A percentile compares a stretch with the other conserved stretches of the same genome.
Evolutionary conservation across 1,140 invertebrate genomes (phyloP).

Genomic region (Cephus cinctus): DNA sequence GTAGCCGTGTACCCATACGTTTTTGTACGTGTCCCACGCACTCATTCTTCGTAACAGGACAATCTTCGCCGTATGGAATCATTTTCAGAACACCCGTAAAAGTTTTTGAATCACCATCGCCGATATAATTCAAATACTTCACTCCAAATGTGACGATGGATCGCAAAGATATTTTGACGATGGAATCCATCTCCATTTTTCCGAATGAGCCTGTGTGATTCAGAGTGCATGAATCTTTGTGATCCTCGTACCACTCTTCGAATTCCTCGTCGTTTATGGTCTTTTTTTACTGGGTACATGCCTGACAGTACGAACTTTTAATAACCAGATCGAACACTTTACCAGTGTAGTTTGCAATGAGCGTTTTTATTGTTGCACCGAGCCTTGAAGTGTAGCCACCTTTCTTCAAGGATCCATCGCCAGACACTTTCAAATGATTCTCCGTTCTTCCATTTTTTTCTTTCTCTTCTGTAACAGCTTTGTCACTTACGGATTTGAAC

Average conservation of each 20-base stretch:
- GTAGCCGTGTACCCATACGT: constrained; percentile 7
- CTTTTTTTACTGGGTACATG: too few relatives aligned
- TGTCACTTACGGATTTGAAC: constrained; percentile 10
- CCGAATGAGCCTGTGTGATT: constrained; percentile 4
- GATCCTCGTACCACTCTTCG: too few relatives aligned
- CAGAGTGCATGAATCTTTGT: too few relatives aligned
- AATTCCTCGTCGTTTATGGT: too few relatives aligned
- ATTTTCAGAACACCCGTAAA: constrained; percentile 5
- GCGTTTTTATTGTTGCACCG: too few relatives aligned
- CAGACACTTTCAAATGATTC: constrained; percentile 14
- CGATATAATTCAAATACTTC: constrained; percentile 7
- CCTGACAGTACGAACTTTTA: not conserved
- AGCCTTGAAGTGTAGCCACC: constrained; percentile 1
- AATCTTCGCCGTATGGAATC: constrained; percentile 14
- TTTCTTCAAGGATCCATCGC: constrained; percentile 16
- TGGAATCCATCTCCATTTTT: constrained; percentile 2
- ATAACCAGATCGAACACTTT: not conserved
- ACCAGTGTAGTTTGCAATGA: constrained; percentile 2
- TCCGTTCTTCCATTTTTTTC: constrained; percentile 15
- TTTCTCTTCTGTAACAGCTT: constrained; percentile 19
- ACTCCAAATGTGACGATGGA: not conserved
- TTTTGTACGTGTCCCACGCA: constrained; percentile 19
- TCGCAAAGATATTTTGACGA: not conserved
- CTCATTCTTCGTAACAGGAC: constrained; percentile 14
- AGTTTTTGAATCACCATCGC: constrained; percentile 14